Conservation (phyloP, 2,888 invertebrate species). For the Leptinotarsa juncta region DNA sequence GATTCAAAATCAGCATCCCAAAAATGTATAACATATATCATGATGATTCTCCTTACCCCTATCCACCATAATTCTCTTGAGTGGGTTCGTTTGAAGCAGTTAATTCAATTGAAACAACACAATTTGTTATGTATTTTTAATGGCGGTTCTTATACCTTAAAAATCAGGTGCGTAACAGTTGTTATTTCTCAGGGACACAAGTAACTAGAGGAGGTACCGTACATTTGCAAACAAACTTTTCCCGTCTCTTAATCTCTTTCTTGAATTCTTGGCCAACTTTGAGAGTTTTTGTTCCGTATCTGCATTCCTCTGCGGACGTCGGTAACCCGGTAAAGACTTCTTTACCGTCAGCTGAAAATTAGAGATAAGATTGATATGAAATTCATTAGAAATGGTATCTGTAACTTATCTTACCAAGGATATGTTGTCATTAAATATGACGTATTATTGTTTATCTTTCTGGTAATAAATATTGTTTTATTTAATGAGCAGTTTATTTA, state of each 20-base stretch:
- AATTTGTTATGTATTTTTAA: neutral
- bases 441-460: too few species aligned
- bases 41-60: too few species aligned
- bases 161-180: neutral
- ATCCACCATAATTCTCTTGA: too few species aligned
- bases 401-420: too few species aligned
- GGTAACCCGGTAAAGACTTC: constrained; percentile 44
- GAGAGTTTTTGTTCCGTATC: neutral
- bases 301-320: constrained; percentile 12
- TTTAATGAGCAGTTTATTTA: too few species aligned
- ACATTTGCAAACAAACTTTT: constrained; percentile 42
- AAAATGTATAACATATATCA: too few species aligned
- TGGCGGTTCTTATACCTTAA: neutral
- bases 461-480: too few species aligned
- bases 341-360: constrained; percentile 44
- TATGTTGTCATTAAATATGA: too few species aligned
- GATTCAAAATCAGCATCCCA: too few species aligned
- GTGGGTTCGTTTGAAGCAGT: neutral
- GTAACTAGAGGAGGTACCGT: constrained; percentile 46
- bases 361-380: neutral
- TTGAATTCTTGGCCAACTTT: constrained; percentile 14
- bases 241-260: neutral
- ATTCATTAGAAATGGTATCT: too few species aligned
- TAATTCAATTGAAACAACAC: neutral
- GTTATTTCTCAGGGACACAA: constrained; percentile 33